Conservation (phyloP, 2,888 invertebrate genomes). For the Apomyelois bistriatella region DNA sequence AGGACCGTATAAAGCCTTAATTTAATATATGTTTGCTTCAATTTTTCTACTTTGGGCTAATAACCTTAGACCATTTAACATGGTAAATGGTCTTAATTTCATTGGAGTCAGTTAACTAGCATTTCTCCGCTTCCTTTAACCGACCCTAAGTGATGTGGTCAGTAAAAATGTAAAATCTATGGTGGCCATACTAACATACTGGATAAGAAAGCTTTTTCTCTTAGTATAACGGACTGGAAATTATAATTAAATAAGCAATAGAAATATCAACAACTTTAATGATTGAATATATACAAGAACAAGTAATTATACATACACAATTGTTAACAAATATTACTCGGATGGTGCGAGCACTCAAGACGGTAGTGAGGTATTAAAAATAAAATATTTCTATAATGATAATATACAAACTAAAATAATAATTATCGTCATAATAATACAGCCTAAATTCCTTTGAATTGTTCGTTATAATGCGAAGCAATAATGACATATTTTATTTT, state of each 20-base stretch:
- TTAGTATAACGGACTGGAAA: too few species aligned
- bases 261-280: slow-evolving; percentile 79
- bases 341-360: slow-evolving; percentile 30
- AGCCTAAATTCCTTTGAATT: slow-evolving; percentile 9
- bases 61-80: too few species aligned
- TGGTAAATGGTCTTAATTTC: too few species aligned
- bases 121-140: too few species aligned
- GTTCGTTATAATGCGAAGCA: background rate
- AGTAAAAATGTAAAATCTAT: too few species aligned
- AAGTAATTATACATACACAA: slow-evolving; percentile 57
- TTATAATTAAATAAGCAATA: slow-evolving; percentile 14
- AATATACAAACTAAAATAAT: slow-evolving; percentile 20
- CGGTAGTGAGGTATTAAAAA: slow-evolving; percentile 22
- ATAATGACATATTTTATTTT: background rate
- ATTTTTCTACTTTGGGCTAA: too few species aligned
- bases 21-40: too few species aligned
- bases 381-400: slow-evolving; percentile 16
- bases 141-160: too few species aligned
- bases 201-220: too few species aligned
- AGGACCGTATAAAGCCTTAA: too few species aligned
- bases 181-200: too few species aligned
- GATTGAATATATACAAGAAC: slow-evolving; percentile 77
- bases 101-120: too few species aligned
- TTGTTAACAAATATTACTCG: slow-evolving; percentile 54
- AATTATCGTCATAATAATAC: slow-evolving; percentile 10